Base-by-base conservation (phyloP, 2,888 invertebrate genomes). In the Dynastes grantii region DNA sequence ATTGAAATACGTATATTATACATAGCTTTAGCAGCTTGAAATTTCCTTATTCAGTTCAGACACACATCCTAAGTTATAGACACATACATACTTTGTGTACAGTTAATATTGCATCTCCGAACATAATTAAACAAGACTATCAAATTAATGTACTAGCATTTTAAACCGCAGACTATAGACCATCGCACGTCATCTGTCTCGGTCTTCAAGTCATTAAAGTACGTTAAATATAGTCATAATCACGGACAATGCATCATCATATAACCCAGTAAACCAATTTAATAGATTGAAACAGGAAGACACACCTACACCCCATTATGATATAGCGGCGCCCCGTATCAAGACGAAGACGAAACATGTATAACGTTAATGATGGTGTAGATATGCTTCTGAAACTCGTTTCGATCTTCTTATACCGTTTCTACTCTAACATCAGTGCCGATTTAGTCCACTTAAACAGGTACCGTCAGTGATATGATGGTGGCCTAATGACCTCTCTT, bases 191-290 rank as follows among this genome's bases (percentile, higher is more conserved):
- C 40, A 53, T 76, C 53, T 76, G 58, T 55, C 53, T 29, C 58
- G 55, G 32, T 76, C 67, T 67, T 16, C 22, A 9, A 58, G 55
- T 67, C 37, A 76, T 58, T 64, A 67, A 22, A 67, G 65, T 53
- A 67, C 65, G 53, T 65, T 67, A 76, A 55, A 68, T 58, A 76
- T 71, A 63, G 61, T 71, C 64, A 78, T 68, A 58, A 77, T 70
- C 80, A 75, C 78, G 76, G 80, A 82, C 83, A 83, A 83, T 81
- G 77, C 81, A 80, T 82, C 81, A 79, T 79, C 78, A 75, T 81
- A 81, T 83, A 83, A 82, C 83, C 83, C 73, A 83, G 78, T 83
- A 81, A 83, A 81, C 83, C 80, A 83, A 83, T 83, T 83, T 83
- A 81, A 82, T 82, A 81, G 82, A 83, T 83, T 82, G 83, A 80